Evolutionary conservation across 2,797 vertebrate genomes (phyloP).

Genomic region (Cetoscarus ocellatus): DNA sequence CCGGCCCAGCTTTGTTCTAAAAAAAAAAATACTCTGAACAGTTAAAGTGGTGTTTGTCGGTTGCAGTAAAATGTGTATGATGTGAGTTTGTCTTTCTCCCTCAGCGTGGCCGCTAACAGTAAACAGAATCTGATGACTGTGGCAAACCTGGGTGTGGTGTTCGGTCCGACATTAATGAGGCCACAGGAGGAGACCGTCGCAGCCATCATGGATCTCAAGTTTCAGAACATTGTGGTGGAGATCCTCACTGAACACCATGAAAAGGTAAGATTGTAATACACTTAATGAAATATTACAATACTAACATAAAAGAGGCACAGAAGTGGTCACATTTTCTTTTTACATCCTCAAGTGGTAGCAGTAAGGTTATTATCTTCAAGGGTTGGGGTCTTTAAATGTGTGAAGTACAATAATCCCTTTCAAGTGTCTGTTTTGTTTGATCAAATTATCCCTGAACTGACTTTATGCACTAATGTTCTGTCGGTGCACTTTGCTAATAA

Average conservation of each 20-base stretch:
- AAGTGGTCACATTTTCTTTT: too few relatives aligned
- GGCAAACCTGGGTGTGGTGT: constrained; percentile 97
- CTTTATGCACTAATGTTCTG: constrained; percentile 8
- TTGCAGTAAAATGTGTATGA: constrained; percentile 19
- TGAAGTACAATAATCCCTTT: too few relatives aligned
- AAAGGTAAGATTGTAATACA: constrained; percentile 83
- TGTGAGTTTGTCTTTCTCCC: constrained; percentile 21
- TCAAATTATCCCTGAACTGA: background rate
- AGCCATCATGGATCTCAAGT: constrained; percentile 99
- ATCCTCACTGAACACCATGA: constrained; percentile 96
- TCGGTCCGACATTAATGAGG: constrained; percentile 97
- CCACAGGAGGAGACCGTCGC: constrained; percentile 97
- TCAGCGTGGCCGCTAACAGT: constrained; percentile 84
- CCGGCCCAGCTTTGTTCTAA: background rate
- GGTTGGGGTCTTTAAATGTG: too few relatives aligned
- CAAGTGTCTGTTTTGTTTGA: constrained; percentile 3
- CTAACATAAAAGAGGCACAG: too few relatives aligned
- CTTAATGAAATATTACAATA: too few relatives aligned
- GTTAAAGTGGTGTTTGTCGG: background rate
- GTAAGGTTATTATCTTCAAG: too few relatives aligned
- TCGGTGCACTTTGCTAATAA: constrained; percentile 15
- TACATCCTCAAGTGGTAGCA: too few relatives aligned
- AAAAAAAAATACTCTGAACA: background rate
- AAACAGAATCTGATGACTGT: constrained; percentile 96
- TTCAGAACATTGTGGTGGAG: constrained; percentile 99